phyloP scores from a whole-genome alignment of 2,113 vertebrate genomes.

The Epinephelus cyanopodus region DNA sequence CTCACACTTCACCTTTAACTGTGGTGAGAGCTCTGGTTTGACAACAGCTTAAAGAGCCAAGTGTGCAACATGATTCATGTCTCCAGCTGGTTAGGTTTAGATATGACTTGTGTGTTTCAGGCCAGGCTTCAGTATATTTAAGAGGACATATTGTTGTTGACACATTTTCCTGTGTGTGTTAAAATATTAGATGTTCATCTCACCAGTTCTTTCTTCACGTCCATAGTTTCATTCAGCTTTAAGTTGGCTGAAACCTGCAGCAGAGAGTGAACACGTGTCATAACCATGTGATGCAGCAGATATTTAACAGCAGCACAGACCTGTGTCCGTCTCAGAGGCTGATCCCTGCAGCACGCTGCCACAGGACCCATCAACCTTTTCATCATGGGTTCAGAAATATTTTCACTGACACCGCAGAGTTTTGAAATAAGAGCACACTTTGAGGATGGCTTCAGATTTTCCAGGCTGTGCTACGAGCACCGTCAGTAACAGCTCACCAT shows the following conservation, averaged over 20 bases:
- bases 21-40: background rate
- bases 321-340: background rate
- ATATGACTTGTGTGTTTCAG: background rate
- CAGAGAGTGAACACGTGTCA: background rate
- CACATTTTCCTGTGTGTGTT: background rate
- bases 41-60: background rate
- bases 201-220: conserved; percentile 96
- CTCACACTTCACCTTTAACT: background rate
- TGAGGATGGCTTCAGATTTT: background rate
- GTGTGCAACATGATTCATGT: no score
- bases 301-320: background rate
- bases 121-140: background rate
- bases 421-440: background rate
- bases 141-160: background rate
- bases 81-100: background rate
- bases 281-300: background rate
- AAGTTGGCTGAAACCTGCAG: conserved; percentile 94
- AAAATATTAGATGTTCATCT: conserved; percentile 58
- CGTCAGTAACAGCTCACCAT: conserved; percentile 88
- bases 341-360: background rate
- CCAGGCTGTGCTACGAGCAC: background rate
- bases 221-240: conserved; percentile 93
- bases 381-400: background rate
- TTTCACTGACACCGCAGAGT: no score
- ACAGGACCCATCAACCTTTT: background rate